phyloP scores from a whole-genome alignment of 2,113 vertebrate species.

The Apus apus region DNA sequence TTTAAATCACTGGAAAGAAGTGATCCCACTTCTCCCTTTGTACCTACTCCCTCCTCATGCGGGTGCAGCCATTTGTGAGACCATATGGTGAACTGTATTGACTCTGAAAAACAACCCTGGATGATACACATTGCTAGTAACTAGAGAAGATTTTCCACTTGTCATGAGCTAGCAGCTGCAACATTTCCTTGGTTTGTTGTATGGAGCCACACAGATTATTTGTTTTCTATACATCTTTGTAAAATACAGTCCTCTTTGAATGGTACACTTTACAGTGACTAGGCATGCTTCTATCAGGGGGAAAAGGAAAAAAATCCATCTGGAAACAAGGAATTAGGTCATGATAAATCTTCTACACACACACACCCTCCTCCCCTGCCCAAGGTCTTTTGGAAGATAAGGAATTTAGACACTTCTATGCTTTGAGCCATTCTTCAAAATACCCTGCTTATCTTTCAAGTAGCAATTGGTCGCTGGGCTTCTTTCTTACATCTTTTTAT shows the following conservation, averaged over 20 bases:
- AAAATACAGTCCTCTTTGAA: background rate
- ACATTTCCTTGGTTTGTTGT: background rate
- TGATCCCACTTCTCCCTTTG: background rate
- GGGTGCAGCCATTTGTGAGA: background rate
- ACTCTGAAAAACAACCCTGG: background rate
- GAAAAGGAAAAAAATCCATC: background rate
- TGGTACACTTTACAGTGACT: background rate
- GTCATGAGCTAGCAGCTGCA: background rate
- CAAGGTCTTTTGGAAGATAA: conserved; percentile 6
- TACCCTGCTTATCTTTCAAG: conserved; percentile 13
- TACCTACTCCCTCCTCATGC: background rate
- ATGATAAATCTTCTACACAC: background rate
- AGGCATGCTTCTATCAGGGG: background rate
- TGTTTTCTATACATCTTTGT: background rate
- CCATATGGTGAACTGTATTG: background rate
- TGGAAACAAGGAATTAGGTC: conserved; percentile 27
- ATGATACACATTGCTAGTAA: background rate
- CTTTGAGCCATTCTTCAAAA: conserved; percentile 3
- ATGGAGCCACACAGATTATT: background rate
- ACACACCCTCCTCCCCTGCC: no score
- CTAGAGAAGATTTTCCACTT: background rate
- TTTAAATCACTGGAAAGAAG: background rate
- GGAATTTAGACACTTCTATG: background rate
- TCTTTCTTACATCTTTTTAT: background rate
- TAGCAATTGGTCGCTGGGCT: background rate